A percentile compares a stretch with the other conserved stretches of the same genome.
These are phyloP conservation scores for Plumapathes pennacea DNA, from an alignment of 92 coral and sea anemone species.

Conservation along the genomic window DNA sequence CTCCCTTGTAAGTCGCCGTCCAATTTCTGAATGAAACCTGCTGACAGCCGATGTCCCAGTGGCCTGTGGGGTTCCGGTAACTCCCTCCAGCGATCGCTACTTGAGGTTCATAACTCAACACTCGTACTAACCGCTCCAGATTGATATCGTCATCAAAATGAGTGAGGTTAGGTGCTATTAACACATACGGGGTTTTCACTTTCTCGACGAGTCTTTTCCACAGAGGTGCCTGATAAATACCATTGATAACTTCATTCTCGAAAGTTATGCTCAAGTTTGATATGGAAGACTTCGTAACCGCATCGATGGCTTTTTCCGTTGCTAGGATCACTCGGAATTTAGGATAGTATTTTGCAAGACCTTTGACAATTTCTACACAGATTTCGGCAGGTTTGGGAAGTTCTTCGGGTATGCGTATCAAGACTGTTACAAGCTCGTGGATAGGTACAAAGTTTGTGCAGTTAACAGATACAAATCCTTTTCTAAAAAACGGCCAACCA, in stretches of 20 bases:
- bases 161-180: conserved; percentile 69
- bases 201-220: conserved; percentile 42
- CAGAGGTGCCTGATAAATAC: conserved; percentile 14
- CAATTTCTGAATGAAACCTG: conserved; percentile 65
- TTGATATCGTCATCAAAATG: conserved; percentile 53
- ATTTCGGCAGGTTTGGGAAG: no score
- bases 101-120: conserved; percentile 40
- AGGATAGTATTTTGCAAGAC: conserved; percentile 49
- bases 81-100: conserved; percentile 71
- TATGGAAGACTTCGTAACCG: no score
- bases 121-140: conserved; percentile 66
- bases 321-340: conserved; percentile 43
- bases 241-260: no score
- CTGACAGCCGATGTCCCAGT: conserved; percentile 70
- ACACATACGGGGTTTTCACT: conserved; percentile 63
- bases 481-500: conserved; percentile 78
- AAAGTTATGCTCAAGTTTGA: no score
- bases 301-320: conserved; percentile 8
- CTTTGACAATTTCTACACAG: no score
- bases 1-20: conserved; percentile 56
- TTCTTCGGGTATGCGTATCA: conserved; percentile 36
- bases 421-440: conserved; percentile 58
- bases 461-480: conserved; percentile 67
- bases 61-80: conserved; percentile 56
- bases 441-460: conserved; percentile 42